Base-by-base conservation (phyloP, 2,113 vertebrate genomes). In the Ochotona curzoniae region DNA sequence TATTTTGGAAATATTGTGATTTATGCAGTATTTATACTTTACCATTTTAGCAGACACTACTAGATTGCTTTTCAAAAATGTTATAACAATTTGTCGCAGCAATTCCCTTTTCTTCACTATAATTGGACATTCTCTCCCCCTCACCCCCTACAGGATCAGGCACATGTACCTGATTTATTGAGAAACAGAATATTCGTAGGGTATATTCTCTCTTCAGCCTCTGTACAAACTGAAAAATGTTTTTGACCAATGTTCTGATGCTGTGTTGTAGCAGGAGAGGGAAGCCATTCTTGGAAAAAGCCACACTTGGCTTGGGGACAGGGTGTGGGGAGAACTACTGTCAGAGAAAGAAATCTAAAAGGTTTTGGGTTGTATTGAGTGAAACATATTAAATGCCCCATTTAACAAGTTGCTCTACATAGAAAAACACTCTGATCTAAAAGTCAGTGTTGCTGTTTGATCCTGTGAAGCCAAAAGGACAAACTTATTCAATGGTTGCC, bases 391-490 rank as follows among this genome's bases (percentile, higher is more conserved):
- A 80, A 92, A 20, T 0, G 10, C 20, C 90, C 23, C 75, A 49
- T 71, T 87, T 64, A 75, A 60, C 51, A 57, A 93, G 60, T 7
- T 61, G 57, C 54, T 89, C 25, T 73, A 83, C 1, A 13, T 25
- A 63, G 21, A 89, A 91, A 89, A 87, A 35, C 73, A 89, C 80
- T 69, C 64, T 61, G 30, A 84, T 63, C 79, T 92, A 78, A 92
- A 95, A 93, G 69, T 70, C 71, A 70, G 9, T 92, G 63, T 28
- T 85, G 54, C 85, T 88, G 93, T 85, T 90, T 95, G 83, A n/a
- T 26, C 26, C 87, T 75, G 67, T 63, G 79, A 91, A 70, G 85
- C 47, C 12, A 93, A 94, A 93, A 28, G 57, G n/a, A 86, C 73
- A 49, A 93, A 67, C 26, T 11, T 3, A 71, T 20, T 47, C 86